Conservation (phyloP, 1,140 invertebrate genomes). For the Drosophila navojoa region DNA sequence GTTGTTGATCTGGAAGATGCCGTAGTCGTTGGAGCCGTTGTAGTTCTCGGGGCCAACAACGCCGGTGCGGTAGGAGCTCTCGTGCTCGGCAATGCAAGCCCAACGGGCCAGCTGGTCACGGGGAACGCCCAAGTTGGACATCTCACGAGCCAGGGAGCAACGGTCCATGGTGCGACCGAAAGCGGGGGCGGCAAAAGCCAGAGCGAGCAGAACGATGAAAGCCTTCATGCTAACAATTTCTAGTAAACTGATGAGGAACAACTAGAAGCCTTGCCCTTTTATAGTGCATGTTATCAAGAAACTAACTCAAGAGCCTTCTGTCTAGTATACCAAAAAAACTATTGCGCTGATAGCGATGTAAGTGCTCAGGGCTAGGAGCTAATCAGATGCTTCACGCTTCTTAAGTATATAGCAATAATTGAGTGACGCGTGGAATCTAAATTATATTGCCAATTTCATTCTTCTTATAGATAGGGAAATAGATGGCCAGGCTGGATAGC, state of each 20-base stretch:
- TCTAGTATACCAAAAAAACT: neutral
- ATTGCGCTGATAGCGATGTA: neutral
- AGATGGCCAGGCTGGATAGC: too few relatives aligned
- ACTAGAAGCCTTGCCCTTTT: neutral
- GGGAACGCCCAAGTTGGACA: constrained; percentile 52
- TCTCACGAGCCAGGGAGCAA: constrained; percentile 69
- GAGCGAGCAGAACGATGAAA: constrained; percentile 38
- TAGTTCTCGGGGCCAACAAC: constrained; percentile 45
- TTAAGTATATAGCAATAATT: too few relatives aligned
- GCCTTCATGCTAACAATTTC: constrained; percentile 45
- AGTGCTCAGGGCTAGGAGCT: too few relatives aligned
- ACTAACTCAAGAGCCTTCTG: neutral
- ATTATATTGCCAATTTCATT: too few relatives aligned
- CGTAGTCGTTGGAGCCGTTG: constrained; percentile 63
- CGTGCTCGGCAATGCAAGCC: constrained; percentile 56
- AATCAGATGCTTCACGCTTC: too few relatives aligned
- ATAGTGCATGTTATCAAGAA: constrained; percentile 17
- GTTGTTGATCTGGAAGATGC: constrained; percentile 74
- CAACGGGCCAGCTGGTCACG: constrained; percentile 41
- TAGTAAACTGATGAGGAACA: constrained; percentile 20
- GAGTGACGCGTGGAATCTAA: too few relatives aligned
- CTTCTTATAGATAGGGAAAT: too few relatives aligned
- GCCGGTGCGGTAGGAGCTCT: constrained; percentile 51
- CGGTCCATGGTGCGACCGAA: constrained; percentile 61
- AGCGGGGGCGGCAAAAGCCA: constrained; percentile 36